A percentile compares a stretch with the other conserved stretches of the same genome.
Conservation (phyloP, 2,113 vertebrate genomes). For the Rhinichthys klamathensis region DNA sequence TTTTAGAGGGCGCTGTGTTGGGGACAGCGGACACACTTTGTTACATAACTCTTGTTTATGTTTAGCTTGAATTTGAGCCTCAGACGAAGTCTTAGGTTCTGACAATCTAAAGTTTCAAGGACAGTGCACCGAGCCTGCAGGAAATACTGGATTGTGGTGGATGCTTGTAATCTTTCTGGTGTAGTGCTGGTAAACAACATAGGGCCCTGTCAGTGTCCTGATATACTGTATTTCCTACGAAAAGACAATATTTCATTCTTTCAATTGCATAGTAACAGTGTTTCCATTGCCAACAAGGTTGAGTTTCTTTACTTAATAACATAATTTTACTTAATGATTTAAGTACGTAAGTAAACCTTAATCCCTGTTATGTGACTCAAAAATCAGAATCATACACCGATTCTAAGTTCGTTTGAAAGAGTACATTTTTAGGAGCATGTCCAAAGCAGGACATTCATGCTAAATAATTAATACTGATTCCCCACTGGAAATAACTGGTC, state of each 20-base stretch:
- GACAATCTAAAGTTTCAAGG: not conserved
- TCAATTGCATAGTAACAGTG: not conserved
- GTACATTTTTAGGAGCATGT: constrained; percentile 23
- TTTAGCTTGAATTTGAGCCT: not conserved
- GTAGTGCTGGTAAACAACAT: not conserved
- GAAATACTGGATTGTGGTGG: not conserved
- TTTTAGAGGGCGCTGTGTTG: not conserved
- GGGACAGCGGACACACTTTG: not conserved
- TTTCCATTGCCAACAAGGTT: not conserved
- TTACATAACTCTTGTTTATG: constrained; percentile 10
- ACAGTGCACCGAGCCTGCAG: not conserved
- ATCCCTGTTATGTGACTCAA: not conserved
- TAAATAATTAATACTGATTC: constrained; percentile 38
- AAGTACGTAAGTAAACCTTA: not conserved
- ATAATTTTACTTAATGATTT: not conserved
- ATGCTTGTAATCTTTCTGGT: not conserved
- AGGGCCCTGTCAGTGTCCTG: not conserved
- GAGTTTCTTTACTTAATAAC: not conserved
- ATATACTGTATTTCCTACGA: not conserved
- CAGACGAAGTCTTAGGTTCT: not conserved
- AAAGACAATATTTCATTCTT: not conserved
- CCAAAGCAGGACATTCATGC: constrained; percentile 13
- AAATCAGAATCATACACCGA: not conserved
- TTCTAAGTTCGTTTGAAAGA: not conserved
- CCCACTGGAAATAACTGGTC: constrained; percentile 19